phyloP scores from a whole-genome alignment of 2,797 vertebrate species.

The Amniataba percoides region DNA sequence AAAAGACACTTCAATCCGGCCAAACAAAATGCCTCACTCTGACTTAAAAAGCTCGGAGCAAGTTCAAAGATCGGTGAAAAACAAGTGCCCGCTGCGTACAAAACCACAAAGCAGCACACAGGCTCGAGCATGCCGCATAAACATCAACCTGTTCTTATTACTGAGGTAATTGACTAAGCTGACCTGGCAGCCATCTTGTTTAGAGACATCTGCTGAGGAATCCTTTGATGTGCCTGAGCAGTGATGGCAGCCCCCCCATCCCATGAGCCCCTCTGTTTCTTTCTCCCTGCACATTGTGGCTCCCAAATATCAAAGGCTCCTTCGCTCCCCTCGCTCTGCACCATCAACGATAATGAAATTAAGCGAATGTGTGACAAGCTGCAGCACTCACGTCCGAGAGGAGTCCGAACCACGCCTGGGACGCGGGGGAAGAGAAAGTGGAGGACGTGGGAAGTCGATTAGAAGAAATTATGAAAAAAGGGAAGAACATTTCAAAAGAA shows the following conservation, averaged over 20 bases:
- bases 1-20: conserved; percentile 29
- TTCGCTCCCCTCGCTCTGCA: conserved; percentile 31
- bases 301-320: conserved; percentile 71
- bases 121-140: conserved; percentile 22
- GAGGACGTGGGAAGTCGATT: neutral
- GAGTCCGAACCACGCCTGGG: conserved; percentile 9
- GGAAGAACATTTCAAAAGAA: neutral
- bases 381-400: conserved; percentile 45
- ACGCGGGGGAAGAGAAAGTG: neutral
- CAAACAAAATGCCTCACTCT: conserved; percentile 25
- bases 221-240: conserved; percentile 72
- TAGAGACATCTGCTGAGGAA: conserved; percentile 75
- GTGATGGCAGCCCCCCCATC: conserved; percentile 53
- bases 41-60: conserved; percentile 35
- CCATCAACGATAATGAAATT: conserved; percentile 60
- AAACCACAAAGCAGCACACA: neutral
- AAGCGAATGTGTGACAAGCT: conserved; percentile 57
- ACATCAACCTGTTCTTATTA: conserved; percentile 56
- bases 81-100: neutral
- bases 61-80: conserved; percentile 30
- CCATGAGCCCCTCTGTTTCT: conserved; percentile 61
- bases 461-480: neutral
- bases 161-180: conserved; percentile 64
- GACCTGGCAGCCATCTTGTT: conserved; percentile 79
- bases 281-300: conserved; percentile 50